phyloP scores from a whole-genome alignment of 2,888 invertebrate species.

The Phrixothrix hirtus region DNA sequence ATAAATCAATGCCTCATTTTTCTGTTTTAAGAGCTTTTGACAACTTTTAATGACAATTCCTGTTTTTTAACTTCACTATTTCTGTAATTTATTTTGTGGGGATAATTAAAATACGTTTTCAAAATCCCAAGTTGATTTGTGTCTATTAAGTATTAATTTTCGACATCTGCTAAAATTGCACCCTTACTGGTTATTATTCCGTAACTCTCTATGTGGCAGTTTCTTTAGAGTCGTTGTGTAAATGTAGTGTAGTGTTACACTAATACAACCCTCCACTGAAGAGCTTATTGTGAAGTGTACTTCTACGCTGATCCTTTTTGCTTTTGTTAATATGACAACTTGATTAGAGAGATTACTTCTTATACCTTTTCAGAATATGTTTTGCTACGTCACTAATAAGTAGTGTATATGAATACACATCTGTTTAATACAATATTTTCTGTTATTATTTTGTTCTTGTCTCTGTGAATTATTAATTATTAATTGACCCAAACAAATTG shows the following conservation, averaged over 20 bases:
- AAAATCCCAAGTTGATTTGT: background rate
- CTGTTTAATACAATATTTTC: background rate
- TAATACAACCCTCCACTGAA: constrained; percentile 8
- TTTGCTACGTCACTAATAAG: too few relatives aligned
- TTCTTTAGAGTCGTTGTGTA: constrained; percentile 1
- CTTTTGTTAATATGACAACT: constrained; percentile 17
- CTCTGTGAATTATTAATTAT: too few relatives aligned
- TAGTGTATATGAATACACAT: too few relatives aligned
- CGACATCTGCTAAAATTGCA: constrained; percentile 8
- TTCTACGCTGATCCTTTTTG: constrained; percentile 7
- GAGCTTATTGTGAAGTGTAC: constrained; percentile 16
- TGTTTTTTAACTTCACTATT: too few relatives aligned
- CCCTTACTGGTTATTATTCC: background rate
- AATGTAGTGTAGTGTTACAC: constrained; percentile 16
- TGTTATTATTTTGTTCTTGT: background rate
- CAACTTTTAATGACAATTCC: too few relatives aligned
- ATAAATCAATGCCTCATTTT: too few relatives aligned
- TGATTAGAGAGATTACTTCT: constrained; percentile 23
- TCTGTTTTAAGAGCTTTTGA: too few relatives aligned
- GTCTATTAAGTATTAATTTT: background rate
- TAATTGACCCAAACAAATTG: too few relatives aligned
- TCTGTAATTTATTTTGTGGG: too few relatives aligned
- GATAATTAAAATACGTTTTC: too few relatives aligned
- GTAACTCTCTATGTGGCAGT: too few relatives aligned
- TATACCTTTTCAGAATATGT: too few relatives aligned